Base-by-base conservation (phyloP, 35 echinoderm and acorn worm species). In the Apostichopus parvimensis region DNA sequence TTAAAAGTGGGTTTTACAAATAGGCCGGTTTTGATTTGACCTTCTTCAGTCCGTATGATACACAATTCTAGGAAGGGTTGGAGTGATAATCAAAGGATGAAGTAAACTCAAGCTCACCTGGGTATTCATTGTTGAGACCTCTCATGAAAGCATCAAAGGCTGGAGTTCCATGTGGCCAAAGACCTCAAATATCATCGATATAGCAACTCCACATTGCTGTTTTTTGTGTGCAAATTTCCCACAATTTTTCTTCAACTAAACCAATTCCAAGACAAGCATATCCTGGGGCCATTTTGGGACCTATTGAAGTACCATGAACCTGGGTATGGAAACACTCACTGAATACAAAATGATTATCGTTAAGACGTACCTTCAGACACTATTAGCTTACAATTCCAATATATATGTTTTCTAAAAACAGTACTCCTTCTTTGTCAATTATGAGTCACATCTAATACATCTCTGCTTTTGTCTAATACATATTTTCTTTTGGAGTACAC, bases 281-380 rank as follows among this genome's bases (percentile, higher is more conserved):
- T 1, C 20, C 79, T 82, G 53, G 79, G 12, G 79, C 79, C 54
- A 82, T 82, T 55, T 54, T 82, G 3, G 25, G 81, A 0, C 13
- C 54, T 24, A 84, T 84, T n/a, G 81, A 59, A 1, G 81, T 84
- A 6, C 54, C 54, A 15, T 84, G 26, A 28, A 28, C 0, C 1
- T 28, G 54, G 6, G 81, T 59, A 56, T 58, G 17, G 54, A 82
- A 9, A 53, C 79, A 54, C 54, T 12, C 54, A 54, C 57, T 54
- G 54, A 82, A 82, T 55, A 18, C 79, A 53, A 82, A 82, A 55
- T 82, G 8, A 14, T 56, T 82, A 53, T 82, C 25, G 26, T 56
- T 53, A 15, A 82, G 52, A 56, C 79, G 54, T 53, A 82, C 54
- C 54, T 53, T 0, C 8, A 82, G 34, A 34, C 79, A 82, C 54